Percentiles rank a stretch among this genome's conserved stretches.
Conservation (phyloP, 2,113 vertebrate genomes). For the Atlantisia rogersi region DNA sequence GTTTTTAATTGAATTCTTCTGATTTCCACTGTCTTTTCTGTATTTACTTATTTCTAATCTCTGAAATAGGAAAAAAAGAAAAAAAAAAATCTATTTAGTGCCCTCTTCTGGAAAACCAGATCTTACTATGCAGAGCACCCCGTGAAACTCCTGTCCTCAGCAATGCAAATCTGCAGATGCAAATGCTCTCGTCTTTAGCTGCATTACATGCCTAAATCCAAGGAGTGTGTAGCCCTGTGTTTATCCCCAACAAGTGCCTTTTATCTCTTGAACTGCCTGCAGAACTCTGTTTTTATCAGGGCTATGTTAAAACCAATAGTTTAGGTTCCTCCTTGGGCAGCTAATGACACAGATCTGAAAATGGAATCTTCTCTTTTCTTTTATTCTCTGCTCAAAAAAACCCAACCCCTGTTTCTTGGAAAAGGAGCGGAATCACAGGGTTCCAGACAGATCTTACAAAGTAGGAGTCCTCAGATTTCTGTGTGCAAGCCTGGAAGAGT, state of each 20-base stretch:
- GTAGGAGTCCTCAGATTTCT: background rate
- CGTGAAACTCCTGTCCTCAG: background rate
- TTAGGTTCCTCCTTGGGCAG: background rate
- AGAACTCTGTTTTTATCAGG: background rate
- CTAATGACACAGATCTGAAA: constrained; percentile 6
- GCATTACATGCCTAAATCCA: background rate
- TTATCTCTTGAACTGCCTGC: background rate
- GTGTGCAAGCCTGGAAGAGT: background rate
- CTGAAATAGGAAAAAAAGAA: background rate
- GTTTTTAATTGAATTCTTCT: background rate
- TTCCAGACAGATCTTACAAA: background rate
- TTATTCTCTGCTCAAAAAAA: background rate
- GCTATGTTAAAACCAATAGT: background rate
- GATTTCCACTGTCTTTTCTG: background rate
- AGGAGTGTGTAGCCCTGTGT: background rate
- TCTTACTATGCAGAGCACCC: background rate
- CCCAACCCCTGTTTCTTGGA: background rate
- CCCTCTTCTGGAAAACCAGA: constrained; percentile 8
- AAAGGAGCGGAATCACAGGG: background rate
- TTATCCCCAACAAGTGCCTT: background rate
- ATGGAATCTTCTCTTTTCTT: background rate
- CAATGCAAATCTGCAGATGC: background rate
- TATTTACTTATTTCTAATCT: background rate
- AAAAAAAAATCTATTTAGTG: background rate
- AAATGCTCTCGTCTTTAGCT: background rate